Evolutionary conservation across 2,113 vertebrate species (phyloP).

Genomic region (Gallinago jamesoni): DNA sequence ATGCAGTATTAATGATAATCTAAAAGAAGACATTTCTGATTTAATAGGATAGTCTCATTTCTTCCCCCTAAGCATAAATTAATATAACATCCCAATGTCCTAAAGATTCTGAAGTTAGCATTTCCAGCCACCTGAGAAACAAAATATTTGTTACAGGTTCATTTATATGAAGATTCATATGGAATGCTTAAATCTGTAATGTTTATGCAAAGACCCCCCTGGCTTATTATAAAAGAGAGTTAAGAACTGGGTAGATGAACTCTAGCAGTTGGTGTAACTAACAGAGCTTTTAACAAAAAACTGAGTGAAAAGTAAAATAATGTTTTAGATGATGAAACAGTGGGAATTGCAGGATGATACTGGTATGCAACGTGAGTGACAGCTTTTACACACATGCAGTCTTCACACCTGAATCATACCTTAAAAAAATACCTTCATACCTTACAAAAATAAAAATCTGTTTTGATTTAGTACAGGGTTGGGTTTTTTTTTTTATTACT

Average conservation of each 20-base stretch:
- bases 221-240: background rate
- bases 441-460: background rate
- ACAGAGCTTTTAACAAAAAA: background rate
- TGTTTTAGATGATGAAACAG: background rate
- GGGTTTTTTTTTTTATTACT: background rate
- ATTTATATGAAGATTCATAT: background rate
- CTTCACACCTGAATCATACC: background rate
- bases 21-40: background rate
- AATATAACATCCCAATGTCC: background rate
- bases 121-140: background rate
- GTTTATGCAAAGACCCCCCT: background rate
- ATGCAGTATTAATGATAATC: background rate
- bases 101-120: background rate
- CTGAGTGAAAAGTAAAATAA: background rate
- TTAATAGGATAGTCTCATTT: background rate
- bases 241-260: background rate
- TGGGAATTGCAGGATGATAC: background rate
- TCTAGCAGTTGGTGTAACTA: background rate
- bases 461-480: background rate
- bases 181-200: background rate
- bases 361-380: background rate
- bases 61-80: background rate
- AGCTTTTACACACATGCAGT: background rate
- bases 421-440: background rate
- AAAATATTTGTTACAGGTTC: background rate